Percentiles rank a stretch among this genome's conserved stretches.
Conservation (phyloP, 2,797 vertebrate species). For the Schizothorax lantsangensis region DNA sequence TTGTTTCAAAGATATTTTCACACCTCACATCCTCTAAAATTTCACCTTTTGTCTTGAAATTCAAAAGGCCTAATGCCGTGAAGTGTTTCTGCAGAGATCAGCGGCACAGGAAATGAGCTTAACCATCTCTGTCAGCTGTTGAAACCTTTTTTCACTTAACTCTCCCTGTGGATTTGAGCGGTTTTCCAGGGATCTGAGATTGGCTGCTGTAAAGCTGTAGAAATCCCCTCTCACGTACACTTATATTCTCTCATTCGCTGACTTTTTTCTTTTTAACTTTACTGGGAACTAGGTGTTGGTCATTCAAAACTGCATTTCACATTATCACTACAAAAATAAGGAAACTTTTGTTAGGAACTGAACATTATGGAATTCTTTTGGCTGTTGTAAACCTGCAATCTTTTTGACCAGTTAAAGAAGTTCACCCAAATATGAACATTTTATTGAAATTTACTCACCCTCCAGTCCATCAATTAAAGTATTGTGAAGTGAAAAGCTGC, state of each 20-base stretch:
- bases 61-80: conserved; percentile 42
- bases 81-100: conserved; percentile 50
- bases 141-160: conserved; percentile 46
- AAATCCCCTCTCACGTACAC: conserved; percentile 39
- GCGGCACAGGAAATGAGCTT: conserved; percentile 43
- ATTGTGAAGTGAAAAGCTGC: not conserved
- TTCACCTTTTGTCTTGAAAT: conserved; percentile 54
- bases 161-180: conserved; percentile 48
- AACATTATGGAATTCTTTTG: not conserved
- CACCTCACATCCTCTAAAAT: conserved; percentile 47
- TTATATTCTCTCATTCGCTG: conserved; percentile 47
- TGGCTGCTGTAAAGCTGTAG: conserved; percentile 44
- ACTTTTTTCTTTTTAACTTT: conserved; percentile 42
- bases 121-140: conserved; percentile 54
- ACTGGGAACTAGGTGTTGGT: conserved; percentile 40
- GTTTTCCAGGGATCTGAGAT: conserved; percentile 54
- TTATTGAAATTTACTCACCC: not conserved
- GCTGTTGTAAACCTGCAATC: not conserved
- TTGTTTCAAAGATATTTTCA: conserved; percentile 48
- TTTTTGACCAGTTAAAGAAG: not conserved
- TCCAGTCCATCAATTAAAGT: not conserved
- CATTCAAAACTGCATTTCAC: conserved; percentile 34
- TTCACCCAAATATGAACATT: not conserved
- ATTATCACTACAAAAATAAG: conserved; percentile 8
- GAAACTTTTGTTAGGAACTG: not conserved